These are phyloP conservation scores for Malurus alboscapulatus DNA, from an alignment of 2,113 vertebrate species.

Conservation along the genomic window DNA sequence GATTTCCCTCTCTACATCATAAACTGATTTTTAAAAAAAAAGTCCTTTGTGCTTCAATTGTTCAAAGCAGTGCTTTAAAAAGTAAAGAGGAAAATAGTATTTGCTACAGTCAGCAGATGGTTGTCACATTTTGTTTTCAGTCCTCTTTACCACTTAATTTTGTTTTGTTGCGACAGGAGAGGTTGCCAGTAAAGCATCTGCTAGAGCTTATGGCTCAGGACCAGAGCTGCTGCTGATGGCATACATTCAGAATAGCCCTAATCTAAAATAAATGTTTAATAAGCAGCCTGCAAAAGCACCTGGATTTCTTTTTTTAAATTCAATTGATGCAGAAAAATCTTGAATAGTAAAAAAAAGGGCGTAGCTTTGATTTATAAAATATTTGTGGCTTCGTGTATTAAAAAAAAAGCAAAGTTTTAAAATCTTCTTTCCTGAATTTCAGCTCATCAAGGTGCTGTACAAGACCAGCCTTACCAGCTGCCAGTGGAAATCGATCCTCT, in stretches of 20 bases:
- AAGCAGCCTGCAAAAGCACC: slow-evolving; percentile 67
- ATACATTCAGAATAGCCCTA: slow-evolving; percentile 73
- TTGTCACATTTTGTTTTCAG: slow-evolving; percentile 83
- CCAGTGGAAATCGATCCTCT: slow-evolving; percentile 99
- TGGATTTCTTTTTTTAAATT: slow-evolving; percentile 52
- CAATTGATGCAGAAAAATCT: slow-evolving; percentile 9
- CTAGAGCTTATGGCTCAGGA: slow-evolving; percentile 80
- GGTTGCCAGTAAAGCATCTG: slow-evolving; percentile 83
- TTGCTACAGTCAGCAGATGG: slow-evolving; percentile 82
- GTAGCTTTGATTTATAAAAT: slow-evolving; percentile 39
- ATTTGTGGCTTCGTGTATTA: slow-evolving; percentile 2
- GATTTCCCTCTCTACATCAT: slow-evolving; percentile 62
- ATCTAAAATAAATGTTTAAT: slow-evolving; percentile 82
- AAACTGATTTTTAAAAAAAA: slow-evolving; percentile 38
- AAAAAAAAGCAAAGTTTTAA: slow-evolving; percentile 56
- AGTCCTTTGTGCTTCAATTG: slow-evolving; percentile 66
- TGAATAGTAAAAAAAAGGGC: background rate
- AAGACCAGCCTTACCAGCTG: slow-evolving; percentile 98
- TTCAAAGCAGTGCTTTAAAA: slow-evolving; percentile 72
- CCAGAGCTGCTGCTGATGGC: slow-evolving; percentile 70
- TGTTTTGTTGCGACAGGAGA: slow-evolving; percentile 79
- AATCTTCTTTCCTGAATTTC: slow-evolving; percentile 77
- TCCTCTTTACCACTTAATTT: slow-evolving; percentile 82
- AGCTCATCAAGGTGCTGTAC: slow-evolving; percentile 94
- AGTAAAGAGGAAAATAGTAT: slow-evolving; percentile 70